A percentile compares a stretch with the other conserved stretches of the same genome.
These are phyloP conservation scores for Ptychodera flava DNA, from an alignment of 35 echinoderm and acorn worm species.

Conservation along the genomic window DNA sequence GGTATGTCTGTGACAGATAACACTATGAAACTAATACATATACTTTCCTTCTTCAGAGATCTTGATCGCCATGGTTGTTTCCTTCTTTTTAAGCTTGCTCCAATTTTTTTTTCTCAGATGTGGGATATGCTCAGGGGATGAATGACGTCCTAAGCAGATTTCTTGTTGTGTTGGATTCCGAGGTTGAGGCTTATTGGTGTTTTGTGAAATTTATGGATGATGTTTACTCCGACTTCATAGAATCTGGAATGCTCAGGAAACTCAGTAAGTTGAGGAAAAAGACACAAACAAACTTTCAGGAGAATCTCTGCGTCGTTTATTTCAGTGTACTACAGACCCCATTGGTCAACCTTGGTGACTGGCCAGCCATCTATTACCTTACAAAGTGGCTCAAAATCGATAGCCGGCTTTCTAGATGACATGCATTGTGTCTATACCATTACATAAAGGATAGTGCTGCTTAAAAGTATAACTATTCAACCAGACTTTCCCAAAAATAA, in stretches of 20 bases:
- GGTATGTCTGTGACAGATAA: background rate
- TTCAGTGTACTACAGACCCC: too few species aligned
- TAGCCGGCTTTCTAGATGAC: background rate
- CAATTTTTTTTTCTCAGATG: constrained; percentile 31
- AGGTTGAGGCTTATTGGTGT: constrained; percentile 98
- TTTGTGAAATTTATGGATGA: constrained; percentile 86
- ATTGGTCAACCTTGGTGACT: background rate
- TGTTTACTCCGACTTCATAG: constrained; percentile 87
- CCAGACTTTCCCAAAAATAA: too few species aligned
- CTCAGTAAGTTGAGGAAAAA: constrained; percentile 40
- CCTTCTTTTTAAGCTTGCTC: background rate
- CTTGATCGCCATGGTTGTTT: background rate
- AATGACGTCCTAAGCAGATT: constrained; percentile 96
- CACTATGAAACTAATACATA: background rate
- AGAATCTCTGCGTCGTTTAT: too few species aligned
- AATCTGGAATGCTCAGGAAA: constrained; percentile 92
- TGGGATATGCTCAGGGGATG: constrained; percentile 99
- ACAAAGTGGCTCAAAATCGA: background rate
- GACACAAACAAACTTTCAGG: too few species aligned
- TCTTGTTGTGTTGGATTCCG: constrained; percentile 86
- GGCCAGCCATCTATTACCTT: background rate
- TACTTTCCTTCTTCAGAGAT: background rate
- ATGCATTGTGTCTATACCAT: background rate
- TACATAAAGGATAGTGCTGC: background rate
- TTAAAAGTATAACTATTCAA: too few species aligned